Conservation (phyloP, 2,113 vertebrate species). For the Fregata magnificens region DNA sequence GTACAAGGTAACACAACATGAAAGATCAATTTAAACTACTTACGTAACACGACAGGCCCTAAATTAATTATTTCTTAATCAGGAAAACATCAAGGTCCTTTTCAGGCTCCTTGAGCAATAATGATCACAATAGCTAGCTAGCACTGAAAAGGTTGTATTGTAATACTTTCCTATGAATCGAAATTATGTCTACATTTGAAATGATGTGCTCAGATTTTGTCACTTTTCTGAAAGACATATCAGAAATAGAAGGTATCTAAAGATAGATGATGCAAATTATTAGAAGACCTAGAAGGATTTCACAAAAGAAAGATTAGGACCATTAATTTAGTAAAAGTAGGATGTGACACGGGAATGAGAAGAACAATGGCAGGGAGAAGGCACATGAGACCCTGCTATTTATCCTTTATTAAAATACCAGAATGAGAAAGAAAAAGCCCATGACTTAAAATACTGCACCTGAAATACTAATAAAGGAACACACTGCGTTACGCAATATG, state of each 20-base stretch:
- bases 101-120: background rate
- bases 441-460: conserved; percentile 13
- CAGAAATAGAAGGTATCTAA: conserved; percentile 24
- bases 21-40: conserved; percentile 41
- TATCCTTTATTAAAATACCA: background rate
- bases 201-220: background rate
- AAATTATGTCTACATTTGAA: conserved; percentile 9
- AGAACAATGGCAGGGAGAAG: conserved; percentile 10
- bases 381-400: background rate
- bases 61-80: conserved; percentile 43
- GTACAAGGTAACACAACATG: conserved; percentile 32
- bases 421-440: background rate
- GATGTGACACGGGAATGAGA: conserved; percentile 7
- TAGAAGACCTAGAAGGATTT: conserved; percentile 8
- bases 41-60: conserved; percentile 14
- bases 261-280: conserved; percentile 29
- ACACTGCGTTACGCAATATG: background rate
- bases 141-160: background rate
- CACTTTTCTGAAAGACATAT: background rate
- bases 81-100: conserved; percentile 27
- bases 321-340: conserved; percentile 5
- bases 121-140: background rate
- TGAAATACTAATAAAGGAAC: background rate
- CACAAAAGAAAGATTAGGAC: background rate
- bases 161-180: background rate